Evolutionary conservation across 2,797 vertebrate species (phyloP), one percentile per base, ranked within the genome.

Genomic region (Enteromius radiatus): DNA sequence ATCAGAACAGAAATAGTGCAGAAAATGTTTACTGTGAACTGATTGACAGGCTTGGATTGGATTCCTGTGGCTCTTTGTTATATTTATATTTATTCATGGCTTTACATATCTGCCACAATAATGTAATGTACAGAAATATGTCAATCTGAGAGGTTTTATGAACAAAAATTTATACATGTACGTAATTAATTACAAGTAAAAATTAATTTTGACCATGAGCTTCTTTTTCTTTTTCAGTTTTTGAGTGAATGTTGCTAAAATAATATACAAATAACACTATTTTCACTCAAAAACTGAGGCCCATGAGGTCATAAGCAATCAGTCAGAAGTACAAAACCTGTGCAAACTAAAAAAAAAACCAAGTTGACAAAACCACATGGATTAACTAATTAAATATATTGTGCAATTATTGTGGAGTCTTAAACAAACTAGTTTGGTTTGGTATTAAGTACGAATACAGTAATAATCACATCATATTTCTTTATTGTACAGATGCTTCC

Each of bases 401-500:
- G 10, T 49, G 17, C 8, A 33, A 33, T 5, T 33, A 12, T 21
- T 73, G 21, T 52, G 17, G 5, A 73, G 26, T 11, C 11, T 21
- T 52, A 73, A 73, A 52, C 31, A 2, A 52, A 36, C 21, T 56
- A 19, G 9, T 68, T 59, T 41, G 12, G 9, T 68, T 59, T 41
- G 12, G 8, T 21, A 70, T 83, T 52, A 17, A 21, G 17, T 5
- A 17, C 5, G 31, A 28, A 63, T 79, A 45, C 19, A 61, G 36
- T 76, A 28, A 19, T 23, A 41, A 41, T 41, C 38, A 38, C 1
- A 43, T 9, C 19, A 45, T n/a, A 4, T 63, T 63, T 49, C 8
- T n/a, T 64, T 3, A 5, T 79, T 74, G 10, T 79, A 52, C 49
- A 78, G 77, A 78, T 74, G 69, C 36, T 70, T 69, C n/a, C 31